Base-by-base conservation (phyloP, 2,113 vertebrate species). In the Bufo gargarizans region DNA sequence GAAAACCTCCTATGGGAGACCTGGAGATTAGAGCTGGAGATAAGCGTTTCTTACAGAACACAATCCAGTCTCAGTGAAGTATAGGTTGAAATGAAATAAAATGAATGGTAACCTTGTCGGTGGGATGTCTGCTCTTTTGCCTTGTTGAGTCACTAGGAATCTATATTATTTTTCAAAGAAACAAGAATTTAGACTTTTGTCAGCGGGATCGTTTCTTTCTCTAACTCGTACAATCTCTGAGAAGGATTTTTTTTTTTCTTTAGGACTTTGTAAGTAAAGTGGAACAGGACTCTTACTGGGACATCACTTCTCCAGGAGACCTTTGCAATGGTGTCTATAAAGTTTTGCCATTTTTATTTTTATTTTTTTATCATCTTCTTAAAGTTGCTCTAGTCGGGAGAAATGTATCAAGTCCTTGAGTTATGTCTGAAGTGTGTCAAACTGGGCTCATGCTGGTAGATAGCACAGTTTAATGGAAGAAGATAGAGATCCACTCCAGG, bases 391-490 rank as follows among this genome's bases (percentile, higher is more conserved):
- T 22, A 47, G 50, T 71, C 19, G 14, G 33, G 20, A 58, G 55
- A 83, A 61, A 67, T 83, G 50, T 77, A 55, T 45, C 47, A 87
- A 55, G 63, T 69, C 77, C 22, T 78, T 65, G n/a, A 56, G 12
- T 77, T 33, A 19, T 45, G 49, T 78, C 47, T 89, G 49, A 55
- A 78, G 81, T 87, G 69, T 79, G 76, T 58, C 72, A 76, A 12
- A 49, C 47, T 83, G 72, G 50, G 20, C 81, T 84, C 81, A 82
- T 49, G 87, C 81, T 78, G 61, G 61, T 33, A 67, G 47, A 53
- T n/a, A 84, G 49, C 82, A 84, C 72, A 65, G 49, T 67, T 61
- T 84, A 84, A 84, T 88, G 59, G 71, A 89, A 49, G 55, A 79
- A 49, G 55, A 50, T 22, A 88, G 56, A 84, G 50, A 47, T 14